Evolutionary conservation across 1,140 invertebrate species (phyloP).

Genomic region (Campoletis sonorensis): DNA sequence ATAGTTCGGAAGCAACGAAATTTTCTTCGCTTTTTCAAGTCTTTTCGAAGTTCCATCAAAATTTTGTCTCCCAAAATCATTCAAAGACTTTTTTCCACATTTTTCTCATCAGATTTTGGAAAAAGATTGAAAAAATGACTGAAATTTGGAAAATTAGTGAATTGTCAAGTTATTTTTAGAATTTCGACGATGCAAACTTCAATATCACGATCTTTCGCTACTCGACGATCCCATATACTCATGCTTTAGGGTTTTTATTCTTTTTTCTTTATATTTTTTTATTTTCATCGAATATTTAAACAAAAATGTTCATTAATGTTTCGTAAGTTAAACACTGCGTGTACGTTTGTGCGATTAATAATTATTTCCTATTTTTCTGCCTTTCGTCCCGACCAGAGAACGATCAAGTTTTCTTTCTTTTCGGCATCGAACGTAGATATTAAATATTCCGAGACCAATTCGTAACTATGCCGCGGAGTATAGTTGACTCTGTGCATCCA

Average conservation of each 20-base stretch:
- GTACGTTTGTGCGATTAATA: conserved; percentile 6
- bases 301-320: conserved; percentile 6
- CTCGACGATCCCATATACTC: background rate
- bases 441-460: conserved; percentile 45
- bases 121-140: too few relatives aligned
- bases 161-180: too few relatives aligned
- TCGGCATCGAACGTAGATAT: conserved; percentile 17
- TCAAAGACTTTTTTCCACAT: conserved; percentile 1
- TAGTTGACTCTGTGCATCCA: conserved; percentile 5
- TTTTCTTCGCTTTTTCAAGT: too few relatives aligned
- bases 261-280: too few relatives aligned
- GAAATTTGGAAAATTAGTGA: too few relatives aligned
- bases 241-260: background rate
- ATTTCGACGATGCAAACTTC: background rate
- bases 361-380: background rate
- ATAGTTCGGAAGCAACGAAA: too few relatives aligned
- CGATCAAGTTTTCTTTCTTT: too few relatives aligned
- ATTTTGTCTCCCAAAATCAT: background rate
- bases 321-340: background rate
- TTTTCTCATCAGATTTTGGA: too few relatives aligned
- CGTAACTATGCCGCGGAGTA: conserved; percentile 31
- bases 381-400: too few relatives aligned
- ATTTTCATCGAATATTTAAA: too few relatives aligned
- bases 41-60: too few relatives aligned
- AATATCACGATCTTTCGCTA: background rate